Evolutionary conservation across 2,113 vertebrate species (phyloP).

Genomic region (Megaleporinus macrocephalus): DNA sequence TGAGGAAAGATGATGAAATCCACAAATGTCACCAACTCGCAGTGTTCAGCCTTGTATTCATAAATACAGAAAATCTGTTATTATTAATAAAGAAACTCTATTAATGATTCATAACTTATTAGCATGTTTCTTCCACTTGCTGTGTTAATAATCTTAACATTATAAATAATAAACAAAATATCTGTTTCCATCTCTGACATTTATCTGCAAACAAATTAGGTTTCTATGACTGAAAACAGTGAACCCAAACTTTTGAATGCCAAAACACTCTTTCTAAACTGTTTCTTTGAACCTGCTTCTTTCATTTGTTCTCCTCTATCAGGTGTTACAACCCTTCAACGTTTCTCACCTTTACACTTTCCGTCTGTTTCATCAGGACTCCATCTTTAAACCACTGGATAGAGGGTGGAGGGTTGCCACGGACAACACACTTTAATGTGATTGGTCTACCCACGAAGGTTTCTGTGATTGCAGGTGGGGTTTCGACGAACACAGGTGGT

Average conservation of each 20-base stretch:
- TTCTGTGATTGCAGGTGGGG: slow-evolving; percentile 81
- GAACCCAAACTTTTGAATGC: too few species aligned
- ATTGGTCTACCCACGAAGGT: slow-evolving; percentile 74
- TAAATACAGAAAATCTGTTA: too few species aligned
- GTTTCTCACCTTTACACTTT: slow-evolving; percentile 74
- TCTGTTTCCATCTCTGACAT: too few species aligned
- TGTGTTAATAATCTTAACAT: too few species aligned
- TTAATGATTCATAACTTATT: too few species aligned
- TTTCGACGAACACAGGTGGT: slow-evolving; percentile 83
- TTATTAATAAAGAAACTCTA: too few species aligned
- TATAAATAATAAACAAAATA: too few species aligned
- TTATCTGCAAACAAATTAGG: too few species aligned
- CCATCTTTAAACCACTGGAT: slow-evolving; percentile 86
- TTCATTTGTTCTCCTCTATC: background rate
- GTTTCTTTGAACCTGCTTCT: too few species aligned
- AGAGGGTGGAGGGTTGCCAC: slow-evolving; percentile 84
- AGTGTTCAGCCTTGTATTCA: background rate
- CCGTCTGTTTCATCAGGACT: slow-evolving; percentile 64
- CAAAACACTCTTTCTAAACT: too few species aligned
- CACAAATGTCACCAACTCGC: background rate
- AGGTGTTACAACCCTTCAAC: background rate
- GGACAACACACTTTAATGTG: slow-evolving; percentile 81
- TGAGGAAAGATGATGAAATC: background rate
- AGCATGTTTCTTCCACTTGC: too few species aligned
- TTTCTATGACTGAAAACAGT: too few species aligned